Evolutionary conservation across 2,888 invertebrate genomes (phyloP).

Genomic region (Netelia fuscicornis): DNA sequence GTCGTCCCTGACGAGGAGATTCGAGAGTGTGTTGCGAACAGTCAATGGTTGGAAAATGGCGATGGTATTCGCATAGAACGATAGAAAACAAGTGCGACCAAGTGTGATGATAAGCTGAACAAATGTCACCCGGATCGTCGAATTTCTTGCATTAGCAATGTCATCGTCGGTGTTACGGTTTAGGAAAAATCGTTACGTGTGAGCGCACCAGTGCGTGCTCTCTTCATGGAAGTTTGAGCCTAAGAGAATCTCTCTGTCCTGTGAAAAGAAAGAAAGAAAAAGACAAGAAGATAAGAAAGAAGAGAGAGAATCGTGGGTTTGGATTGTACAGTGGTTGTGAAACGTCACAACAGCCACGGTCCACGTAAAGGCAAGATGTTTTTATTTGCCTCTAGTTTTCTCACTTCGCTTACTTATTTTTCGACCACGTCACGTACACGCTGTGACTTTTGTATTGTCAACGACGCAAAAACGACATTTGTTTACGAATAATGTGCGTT

Average conservation of each 20-base stretch:
- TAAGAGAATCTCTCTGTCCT: conserved; percentile 64
- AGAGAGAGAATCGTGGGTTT: conserved; percentile 38
- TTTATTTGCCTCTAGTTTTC: conserved; percentile 14
- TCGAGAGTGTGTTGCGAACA: conserved; percentile 2
- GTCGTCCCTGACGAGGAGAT: conserved; percentile 17
- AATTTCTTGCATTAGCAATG: conserved; percentile 65
- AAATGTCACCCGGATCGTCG: conserved; percentile 73
- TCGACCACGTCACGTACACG: conserved; percentile 41
- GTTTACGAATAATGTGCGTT: conserved; percentile 4
- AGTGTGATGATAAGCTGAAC: conserved; percentile 67
- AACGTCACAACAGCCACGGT: conserved; percentile 77
- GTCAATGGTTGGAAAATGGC: conserved; percentile 73
- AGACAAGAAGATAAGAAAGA: conserved; percentile 35
- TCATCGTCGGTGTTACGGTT: conserved; percentile 70
- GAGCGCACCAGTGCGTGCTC: conserved; percentile 52
- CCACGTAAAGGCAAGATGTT: conserved; percentile 73
- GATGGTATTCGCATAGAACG: conserved; percentile 70
- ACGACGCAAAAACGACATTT: conserved; percentile 50
- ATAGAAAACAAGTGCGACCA: conserved; percentile 55
- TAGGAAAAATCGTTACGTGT: conserved; percentile 69
- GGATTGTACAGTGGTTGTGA: conserved; percentile 74
- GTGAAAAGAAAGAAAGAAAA: conserved; percentile 56
- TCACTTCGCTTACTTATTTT: conserved; percentile 36
- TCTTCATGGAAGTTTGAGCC: conserved; percentile 69
- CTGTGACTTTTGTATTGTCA: conserved; percentile 34